These are phyloP conservation scores for Alentia gelatinosa DNA, from an alignment of 2,888 invertebrate species.

Conservation along the genomic window DNA sequence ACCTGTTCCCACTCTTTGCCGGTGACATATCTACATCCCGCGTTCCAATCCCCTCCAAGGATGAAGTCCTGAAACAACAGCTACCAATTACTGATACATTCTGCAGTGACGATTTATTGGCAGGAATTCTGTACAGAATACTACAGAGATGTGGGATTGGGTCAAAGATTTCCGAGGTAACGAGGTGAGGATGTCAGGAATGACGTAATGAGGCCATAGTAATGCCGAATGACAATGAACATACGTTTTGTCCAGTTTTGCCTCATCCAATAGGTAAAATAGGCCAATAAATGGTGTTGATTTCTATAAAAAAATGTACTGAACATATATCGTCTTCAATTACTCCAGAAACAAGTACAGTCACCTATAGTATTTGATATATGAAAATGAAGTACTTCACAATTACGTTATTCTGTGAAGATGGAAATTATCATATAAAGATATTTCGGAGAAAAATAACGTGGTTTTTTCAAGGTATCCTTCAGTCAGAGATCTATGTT, in stretches of 20 bases:
- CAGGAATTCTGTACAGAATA: too few species aligned
- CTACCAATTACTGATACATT: neutral
- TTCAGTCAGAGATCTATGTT: neutral
- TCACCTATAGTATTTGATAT: too few species aligned
- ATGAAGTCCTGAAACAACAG: constrained; percentile 1
- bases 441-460: too few species aligned
- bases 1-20: neutral
- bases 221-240: neutral
- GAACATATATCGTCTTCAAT: too few species aligned
- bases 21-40: constrained; percentile 14
- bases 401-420: too few species aligned
- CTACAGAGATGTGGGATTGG: too few species aligned
- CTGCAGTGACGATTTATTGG: neutral
- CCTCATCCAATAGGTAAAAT: too few species aligned
- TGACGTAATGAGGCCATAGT: neutral
- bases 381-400: too few species aligned
- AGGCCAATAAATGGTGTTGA: too few species aligned
- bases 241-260: neutral
- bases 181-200: neutral
- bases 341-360: too few species aligned
- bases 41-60: constrained; percentile 29
- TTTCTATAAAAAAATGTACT: too few species aligned
- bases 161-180: neutral
- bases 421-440: too few species aligned
- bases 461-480: neutral